These are phyloP conservation scores for Solenopsis fugax DNA, from an alignment of 1,140 invertebrate genomes.

Conservation along the genomic window DNA sequence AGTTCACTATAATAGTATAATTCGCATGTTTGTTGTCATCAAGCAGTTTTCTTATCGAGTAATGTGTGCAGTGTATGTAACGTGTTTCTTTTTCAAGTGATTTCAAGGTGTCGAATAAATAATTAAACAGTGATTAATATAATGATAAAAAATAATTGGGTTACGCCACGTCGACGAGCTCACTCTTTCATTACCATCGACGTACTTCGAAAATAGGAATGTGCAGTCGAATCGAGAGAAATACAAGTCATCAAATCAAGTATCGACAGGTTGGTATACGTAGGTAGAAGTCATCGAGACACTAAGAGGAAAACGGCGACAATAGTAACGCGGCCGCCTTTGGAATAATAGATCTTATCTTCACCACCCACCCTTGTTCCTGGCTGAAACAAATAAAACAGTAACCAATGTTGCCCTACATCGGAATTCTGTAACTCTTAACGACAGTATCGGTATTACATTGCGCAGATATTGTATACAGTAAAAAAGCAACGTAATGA, in stretches of 20 bases:
- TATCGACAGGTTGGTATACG: slow-evolving; percentile 76
- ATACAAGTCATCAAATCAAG: slow-evolving; percentile 69
- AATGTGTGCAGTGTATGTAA: too few species aligned
- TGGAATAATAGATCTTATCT: slow-evolving; percentile 69
- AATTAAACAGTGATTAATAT: slow-evolving; percentile 58
- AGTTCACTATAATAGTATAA: too few species aligned
- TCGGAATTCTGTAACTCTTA: too few species aligned
- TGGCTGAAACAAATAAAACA: slow-evolving; percentile 73
- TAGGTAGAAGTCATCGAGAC: slow-evolving; percentile 74
- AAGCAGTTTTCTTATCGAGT: too few species aligned
- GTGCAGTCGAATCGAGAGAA: slow-evolving; percentile 68
- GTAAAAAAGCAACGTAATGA: too few species aligned
- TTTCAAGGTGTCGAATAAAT: background rate
- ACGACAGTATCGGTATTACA: too few species aligned
- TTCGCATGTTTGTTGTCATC: too few species aligned
- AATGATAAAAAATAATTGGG: slow-evolving; percentile 29
- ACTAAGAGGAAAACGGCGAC: slow-evolving; percentile 67
- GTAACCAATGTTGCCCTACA: slow-evolving; percentile 62
- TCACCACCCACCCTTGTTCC: slow-evolving; percentile 37
- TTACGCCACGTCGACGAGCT: slow-evolving; percentile 28
- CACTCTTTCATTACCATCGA: slow-evolving; percentile 27
- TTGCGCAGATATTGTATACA: too few species aligned
- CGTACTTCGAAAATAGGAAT: slow-evolving; percentile 42
- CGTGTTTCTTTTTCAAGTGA: too few species aligned
- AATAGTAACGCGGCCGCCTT: slow-evolving; percentile 52